phyloP scores from a whole-genome alignment of 2,113 vertebrate genomes.

The Dunckerocampus dactyliophorus region DNA sequence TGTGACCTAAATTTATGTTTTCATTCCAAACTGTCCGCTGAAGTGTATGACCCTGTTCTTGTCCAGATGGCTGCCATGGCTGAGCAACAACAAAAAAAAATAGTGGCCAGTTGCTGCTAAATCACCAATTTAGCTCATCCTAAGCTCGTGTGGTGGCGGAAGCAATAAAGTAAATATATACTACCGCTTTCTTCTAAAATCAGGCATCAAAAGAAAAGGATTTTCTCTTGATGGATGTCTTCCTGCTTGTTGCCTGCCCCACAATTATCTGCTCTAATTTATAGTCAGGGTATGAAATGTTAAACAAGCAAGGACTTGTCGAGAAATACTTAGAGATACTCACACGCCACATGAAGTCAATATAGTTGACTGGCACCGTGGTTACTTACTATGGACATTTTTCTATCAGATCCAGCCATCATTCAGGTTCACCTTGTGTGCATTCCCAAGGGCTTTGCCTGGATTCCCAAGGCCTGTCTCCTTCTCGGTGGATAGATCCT shows the following conservation, averaged over 20 bases:
- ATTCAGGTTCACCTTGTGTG: slow-evolving; percentile 50
- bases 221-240: slow-evolving; percentile 46
- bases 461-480: slow-evolving; percentile 46
- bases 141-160: slow-evolving; percentile 41
- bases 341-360: background rate
- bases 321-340: background rate
- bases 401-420: slow-evolving; percentile 33
- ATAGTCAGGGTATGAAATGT: slow-evolving; percentile 26
- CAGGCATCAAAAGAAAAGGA: slow-evolving; percentile 56
- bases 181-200: slow-evolving; percentile 52
- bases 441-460: slow-evolving; percentile 52
- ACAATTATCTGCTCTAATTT: slow-evolving; percentile 36
- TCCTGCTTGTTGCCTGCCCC: slow-evolving; percentile 18
- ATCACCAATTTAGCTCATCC: slow-evolving; percentile 44
- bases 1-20: slow-evolving; percentile 34
- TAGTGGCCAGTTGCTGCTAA: slow-evolving; percentile 31
- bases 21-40: slow-evolving; percentile 8
- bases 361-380: background rate
- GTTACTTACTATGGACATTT: slow-evolving; percentile 28
- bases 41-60: slow-evolving; percentile 18
- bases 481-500: slow-evolving; percentile 33
- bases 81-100: slow-evolving; percentile 29
- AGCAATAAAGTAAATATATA: slow-evolving; percentile 51
- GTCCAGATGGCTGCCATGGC: slow-evolving; percentile 30
- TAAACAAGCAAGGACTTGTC: slow-evolving; percentile 22